These are phyloP conservation scores for Colius striatus DNA, from an alignment of 2,113 vertebrate genomes.

Conservation along the genomic window DNA sequence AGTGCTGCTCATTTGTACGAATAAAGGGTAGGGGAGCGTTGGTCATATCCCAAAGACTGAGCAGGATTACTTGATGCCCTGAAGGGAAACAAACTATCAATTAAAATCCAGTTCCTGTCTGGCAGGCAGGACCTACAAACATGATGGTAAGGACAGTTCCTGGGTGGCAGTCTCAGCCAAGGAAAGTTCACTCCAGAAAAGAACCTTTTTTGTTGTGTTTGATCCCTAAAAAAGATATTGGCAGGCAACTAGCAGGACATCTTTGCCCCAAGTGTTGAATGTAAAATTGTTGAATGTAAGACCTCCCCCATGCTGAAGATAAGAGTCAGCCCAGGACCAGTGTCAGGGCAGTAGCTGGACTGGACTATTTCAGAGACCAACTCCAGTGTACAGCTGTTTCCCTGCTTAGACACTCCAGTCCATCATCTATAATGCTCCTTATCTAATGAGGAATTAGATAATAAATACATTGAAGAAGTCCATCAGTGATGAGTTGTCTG, in stretches of 20 bases:
- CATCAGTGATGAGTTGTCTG: neutral
- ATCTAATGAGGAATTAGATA: constrained; percentile 16
- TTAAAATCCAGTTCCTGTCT: constrained; percentile 65
- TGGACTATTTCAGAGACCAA: neutral
- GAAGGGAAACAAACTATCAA: constrained; percentile 63
- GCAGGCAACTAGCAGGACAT: neutral
- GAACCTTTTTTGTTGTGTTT: neutral
- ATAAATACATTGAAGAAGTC: constrained; percentile 11
- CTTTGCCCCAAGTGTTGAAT: neutral
- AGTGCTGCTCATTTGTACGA: constrained; percentile 47
- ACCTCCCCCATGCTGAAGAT: neutral
- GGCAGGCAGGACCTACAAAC: constrained; percentile 39
- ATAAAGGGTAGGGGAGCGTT: constrained; percentile 6
- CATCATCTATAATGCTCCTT: neutral
- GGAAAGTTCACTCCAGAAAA: neutral
- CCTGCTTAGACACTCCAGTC: neutral
- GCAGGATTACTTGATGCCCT: constrained; percentile 42
- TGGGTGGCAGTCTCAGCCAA: constrained; percentile 41
- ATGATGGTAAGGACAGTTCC: constrained; percentile 12
- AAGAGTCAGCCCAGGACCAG: neutral
- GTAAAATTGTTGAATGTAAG: no score
- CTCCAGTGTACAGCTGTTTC: neutral
- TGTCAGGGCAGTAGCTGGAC: neutral
- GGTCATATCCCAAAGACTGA: constrained; percentile 52
- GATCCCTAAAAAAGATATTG: neutral